Base-by-base conservation (phyloP, 2,888 invertebrate genomes). In the Nebria salina region DNA sequence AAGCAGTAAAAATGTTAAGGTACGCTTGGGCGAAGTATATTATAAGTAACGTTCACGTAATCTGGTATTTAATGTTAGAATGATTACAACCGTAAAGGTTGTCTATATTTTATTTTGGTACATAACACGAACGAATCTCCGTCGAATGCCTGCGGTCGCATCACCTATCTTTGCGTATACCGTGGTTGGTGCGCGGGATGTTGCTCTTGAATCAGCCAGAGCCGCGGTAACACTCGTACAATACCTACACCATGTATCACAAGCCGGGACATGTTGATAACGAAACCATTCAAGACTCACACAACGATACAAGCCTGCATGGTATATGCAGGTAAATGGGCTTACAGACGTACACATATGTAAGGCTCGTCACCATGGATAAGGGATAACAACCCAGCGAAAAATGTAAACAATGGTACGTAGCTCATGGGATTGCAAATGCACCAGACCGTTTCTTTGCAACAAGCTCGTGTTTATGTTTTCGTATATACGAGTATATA, bases 231-330 rank as follows among this genome's bases (percentile, higher is more conserved):
- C 11, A 66, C 66, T 11, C 66, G 13, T 8, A 66, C 66, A 66
- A 66, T 66, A 15, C 66, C 7, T n/a, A 25, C 34, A 34, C 66
- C 66, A 13, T 66, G 66, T 66, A 66, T 66, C 66, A 66, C 66
- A 54, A 54, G 54, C 13, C 66, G 15, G 25, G 66, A 66, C 66
- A 66, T 25, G 66, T 13, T 66, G 66, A 66, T 66, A 66, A 66
- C 66, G 20, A 66, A 25, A 66, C 66, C 66, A 66, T 66, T 25
- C 66, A 66, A 66, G 11, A 66, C 15, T 54, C 15, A 66, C 66
- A 66, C 66, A 66, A 11, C 7, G 7, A 66, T 66, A 5, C 66
- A 66, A 15, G 65, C 65, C 1, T 66, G 13, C 66, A 66, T 15
- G n/a, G 8, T 25, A 66, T 8, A 66, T 15, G 9, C 13, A 8